phyloP scores from a whole-genome alignment of 2,113 vertebrate species.

The Oryctolagus cuniculus region mOryCun1.1 NC_091440.1:94526501-94527000 shows the following conservation, averaged over 20 bases:
- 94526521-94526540: not conserved
- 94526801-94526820: not conserved
- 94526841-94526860: accelerated
- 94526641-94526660: not conserved
- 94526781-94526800: not conserved
- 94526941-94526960: too few species aligned
- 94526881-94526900: not conserved
- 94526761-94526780: not conserved
- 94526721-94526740: not conserved
- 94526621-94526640: too few species aligned
- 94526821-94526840: not conserved
- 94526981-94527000: not conserved
- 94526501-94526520: too few species aligned
- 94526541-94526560: not conserved
- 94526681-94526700: not conserved
- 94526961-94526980: accelerated
- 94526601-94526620: not conserved
- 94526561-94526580: not conserved
- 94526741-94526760: not conserved
- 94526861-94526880: not conserved
- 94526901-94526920: too few species aligned
- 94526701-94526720: not conserved
- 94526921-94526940: accelerated
- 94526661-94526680: not conserved
- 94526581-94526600: not conserved